These are phyloP conservation scores for Heliocidaris erythrogramma DNA, from an alignment of 35 echinoderm and acorn worm species.

Conservation along the genomic window DNA sequence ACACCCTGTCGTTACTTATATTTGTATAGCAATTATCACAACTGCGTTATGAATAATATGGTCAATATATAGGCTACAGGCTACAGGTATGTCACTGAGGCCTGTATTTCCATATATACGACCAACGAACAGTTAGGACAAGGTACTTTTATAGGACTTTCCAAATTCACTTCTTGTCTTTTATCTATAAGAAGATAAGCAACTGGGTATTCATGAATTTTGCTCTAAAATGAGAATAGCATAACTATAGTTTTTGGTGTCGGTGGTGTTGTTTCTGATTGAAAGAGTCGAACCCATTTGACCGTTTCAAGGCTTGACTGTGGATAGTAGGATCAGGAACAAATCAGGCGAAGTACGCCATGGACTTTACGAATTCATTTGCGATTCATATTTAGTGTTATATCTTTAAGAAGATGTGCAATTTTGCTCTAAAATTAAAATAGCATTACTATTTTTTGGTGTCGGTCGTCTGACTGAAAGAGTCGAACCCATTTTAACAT, in stretches of 20 bases:
- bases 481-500: neutral
- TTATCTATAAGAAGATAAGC: no score
- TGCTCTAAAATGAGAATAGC: no score
- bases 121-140: neutral
- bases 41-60: neutral
- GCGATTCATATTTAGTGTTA: neutral
- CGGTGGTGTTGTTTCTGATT: no score
- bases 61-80: neutral
- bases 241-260: no score
- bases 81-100: neutral
- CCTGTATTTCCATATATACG: neutral
- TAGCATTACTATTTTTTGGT: neutral
- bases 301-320: no score
- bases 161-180: no score
- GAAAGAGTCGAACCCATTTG: no score
- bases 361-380: neutral
- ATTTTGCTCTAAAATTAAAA: neutral
- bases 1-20: neutral
- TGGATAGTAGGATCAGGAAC: neutral
- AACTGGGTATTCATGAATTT: no score
- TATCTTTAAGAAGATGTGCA: neutral
- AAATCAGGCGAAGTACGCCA: neutral
- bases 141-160: neutral
- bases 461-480: neutral
- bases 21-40: neutral